A percentile compares a stretch with the other conserved stretches of the same genome.
Conservation (phyloP, 2,797 vertebrate genomes). For the Catharus ustulatus region DNA sequence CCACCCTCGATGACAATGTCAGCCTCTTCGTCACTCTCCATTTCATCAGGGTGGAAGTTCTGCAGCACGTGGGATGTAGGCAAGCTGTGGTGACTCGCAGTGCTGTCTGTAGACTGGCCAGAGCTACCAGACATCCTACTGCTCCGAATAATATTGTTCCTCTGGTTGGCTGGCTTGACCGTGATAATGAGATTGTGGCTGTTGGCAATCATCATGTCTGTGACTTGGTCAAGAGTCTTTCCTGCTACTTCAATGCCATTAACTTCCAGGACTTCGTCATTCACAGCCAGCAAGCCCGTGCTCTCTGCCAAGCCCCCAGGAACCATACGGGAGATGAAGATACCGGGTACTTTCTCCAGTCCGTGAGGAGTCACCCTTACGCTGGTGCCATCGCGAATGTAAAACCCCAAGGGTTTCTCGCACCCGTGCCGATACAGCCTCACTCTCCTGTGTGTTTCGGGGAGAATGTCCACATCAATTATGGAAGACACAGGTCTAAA, state of each 20-base stretch:
- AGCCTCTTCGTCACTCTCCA: slow-evolving; percentile 94
- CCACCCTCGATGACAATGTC: slow-evolving; percentile 95
- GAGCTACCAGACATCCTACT: slow-evolving; percentile 90
- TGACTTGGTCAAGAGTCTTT: slow-evolving; percentile 97
- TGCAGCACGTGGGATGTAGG: slow-evolving; percentile 77
- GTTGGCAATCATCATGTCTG: slow-evolving; percentile 99
- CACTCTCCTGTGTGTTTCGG: slow-evolving; percentile 93
- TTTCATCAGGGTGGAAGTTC: slow-evolving; percentile 87
- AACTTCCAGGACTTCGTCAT: slow-evolving; percentile 97
- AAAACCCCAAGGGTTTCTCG: slow-evolving; percentile 95
- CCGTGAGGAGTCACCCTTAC: slow-evolving; percentile 94
- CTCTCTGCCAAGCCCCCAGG: slow-evolving; percentile 94
- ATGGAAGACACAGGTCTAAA: slow-evolving; percentile 97
- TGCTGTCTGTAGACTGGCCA: slow-evolving; percentile 91
- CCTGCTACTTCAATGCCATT: slow-evolving; percentile 97
- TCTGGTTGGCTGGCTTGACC: slow-evolving; percentile 96
- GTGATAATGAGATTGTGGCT: slow-evolving; percentile 98
- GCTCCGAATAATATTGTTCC: slow-evolving; percentile 94
- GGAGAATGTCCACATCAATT: slow-evolving; percentile 97
- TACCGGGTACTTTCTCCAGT: slow-evolving; percentile 95
- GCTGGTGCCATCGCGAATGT: slow-evolving; percentile 94
- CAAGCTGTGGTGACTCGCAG: slow-evolving; percentile 84
- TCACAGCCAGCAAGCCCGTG: slow-evolving; percentile 94
- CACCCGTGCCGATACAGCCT: slow-evolving; percentile 93
- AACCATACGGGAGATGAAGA: slow-evolving; percentile 97